Evolutionary conservation across 2,888 invertebrate species (phyloP).

Genomic region (Trachelus tabidus): DNA sequence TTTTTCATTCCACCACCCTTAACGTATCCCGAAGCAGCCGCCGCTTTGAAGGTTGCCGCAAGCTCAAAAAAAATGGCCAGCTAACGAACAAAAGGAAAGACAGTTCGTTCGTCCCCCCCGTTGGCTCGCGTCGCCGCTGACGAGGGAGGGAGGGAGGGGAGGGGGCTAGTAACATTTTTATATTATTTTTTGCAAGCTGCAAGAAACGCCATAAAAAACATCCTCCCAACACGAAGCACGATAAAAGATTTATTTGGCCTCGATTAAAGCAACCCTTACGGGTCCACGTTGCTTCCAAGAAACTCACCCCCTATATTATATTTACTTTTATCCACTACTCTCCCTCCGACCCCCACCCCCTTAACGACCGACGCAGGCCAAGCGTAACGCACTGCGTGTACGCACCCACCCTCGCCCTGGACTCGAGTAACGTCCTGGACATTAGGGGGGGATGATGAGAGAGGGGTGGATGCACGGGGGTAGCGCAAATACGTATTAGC

Average conservation of each 20-base stretch:
- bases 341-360: fast-evolving
- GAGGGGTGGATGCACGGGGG: background rate
- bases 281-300: background rate
- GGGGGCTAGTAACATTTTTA: background rate
- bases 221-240: background rate
- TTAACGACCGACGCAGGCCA: background rate
- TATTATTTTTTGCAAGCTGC: background rate
- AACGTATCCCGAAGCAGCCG: background rate
- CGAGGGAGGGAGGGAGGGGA: fast-evolving
- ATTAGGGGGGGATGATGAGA: background rate
- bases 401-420: background rate
- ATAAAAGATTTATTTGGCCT: background rate
- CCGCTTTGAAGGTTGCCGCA: background rate
- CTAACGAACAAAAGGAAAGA: background rate
- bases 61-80: background rate
- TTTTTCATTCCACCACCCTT: background rate
- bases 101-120: background rate
- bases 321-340: background rate
- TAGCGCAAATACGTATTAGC: background rate
- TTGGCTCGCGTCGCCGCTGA: background rate
- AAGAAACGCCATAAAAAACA: background rate
- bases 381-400: background rate
- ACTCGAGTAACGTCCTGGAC: background rate
- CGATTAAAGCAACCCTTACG: background rate
- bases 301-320: background rate